A percentile compares a stretch with the other conserved stretches of the same genome.
Evolutionary conservation across 2,113 vertebrate genomes (phyloP).

Genomic region (Sorex fumeus): DNA sequence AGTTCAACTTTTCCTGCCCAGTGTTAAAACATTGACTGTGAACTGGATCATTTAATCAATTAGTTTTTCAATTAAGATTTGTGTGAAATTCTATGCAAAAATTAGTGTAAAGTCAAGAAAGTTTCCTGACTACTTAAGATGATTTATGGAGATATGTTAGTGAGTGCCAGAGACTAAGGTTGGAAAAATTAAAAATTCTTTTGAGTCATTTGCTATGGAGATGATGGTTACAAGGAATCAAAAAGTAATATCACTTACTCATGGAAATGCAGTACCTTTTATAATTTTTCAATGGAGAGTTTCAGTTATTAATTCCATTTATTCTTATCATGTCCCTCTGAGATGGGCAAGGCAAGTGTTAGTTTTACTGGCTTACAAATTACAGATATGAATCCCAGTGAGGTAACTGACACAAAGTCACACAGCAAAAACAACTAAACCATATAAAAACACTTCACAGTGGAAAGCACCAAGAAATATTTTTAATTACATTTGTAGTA

Average conservation of each 20-base stretch:
- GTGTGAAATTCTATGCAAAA: constrained; percentile 57
- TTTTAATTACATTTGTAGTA: constrained; percentile 31
- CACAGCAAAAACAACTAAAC: not conserved
- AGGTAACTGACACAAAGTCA: constrained; percentile 16
- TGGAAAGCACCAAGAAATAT: constrained; percentile 28
- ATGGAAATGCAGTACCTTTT: constrained; percentile 32
- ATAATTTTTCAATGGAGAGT: constrained; percentile 47
- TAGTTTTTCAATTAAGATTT: constrained; percentile 68
- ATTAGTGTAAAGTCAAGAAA: constrained; percentile 63
- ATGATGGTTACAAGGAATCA: constrained; percentile 33
- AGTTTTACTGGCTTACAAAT: constrained; percentile 40
- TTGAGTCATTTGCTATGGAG: constrained; percentile 29
- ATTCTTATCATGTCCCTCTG: constrained; percentile 7
- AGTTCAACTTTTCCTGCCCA: constrained; percentile 27
- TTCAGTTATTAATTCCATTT: constrained; percentile 64
- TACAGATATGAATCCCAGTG: constrained; percentile 15
- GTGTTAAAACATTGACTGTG: constrained; percentile 67
- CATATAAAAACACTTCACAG: not conserved
- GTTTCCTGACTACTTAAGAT: not conserved
- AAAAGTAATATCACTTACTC: constrained; percentile 47
- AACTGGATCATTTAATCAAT: constrained; percentile 61
- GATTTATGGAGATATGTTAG: not conserved
- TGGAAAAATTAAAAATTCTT: constrained; percentile 41
- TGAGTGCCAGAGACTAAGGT: constrained; percentile 46
- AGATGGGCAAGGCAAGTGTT: not conserved